Conservation (phyloP, 2,797 vertebrate genomes). For the Dendrocincla fuliginosa region DNA sequence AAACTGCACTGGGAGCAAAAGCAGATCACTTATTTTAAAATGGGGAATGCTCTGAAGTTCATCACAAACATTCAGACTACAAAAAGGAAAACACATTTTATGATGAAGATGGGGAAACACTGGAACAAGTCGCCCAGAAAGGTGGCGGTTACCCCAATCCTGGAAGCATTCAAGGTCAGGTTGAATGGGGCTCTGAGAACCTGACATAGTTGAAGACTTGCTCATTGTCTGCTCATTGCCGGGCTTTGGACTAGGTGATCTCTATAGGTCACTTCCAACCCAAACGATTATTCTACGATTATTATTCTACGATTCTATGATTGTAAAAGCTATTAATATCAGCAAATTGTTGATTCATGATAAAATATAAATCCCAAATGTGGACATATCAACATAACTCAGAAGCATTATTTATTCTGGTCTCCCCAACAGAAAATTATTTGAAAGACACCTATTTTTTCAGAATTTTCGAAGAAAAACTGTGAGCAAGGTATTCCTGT, state of each 20-base stretch:
- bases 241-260: not conserved
- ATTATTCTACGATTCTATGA: not conserved
- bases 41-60: not conserved
- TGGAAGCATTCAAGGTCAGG: not conserved
- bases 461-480: not conserved
- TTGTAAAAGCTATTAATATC: not conserved
- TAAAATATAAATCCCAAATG: not conserved
- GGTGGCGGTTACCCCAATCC: not conserved
- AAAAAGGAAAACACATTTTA: not conserved
- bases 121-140: not conserved
- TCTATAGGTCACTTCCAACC: not conserved
- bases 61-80: not conserved
- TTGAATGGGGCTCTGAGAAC: fast-evolving
- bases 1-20: not conserved
- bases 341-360: not conserved
- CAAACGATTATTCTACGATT: not conserved
- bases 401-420: not conserved
- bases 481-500: not conserved
- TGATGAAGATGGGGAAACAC: not conserved
- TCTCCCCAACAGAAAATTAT: not conserved
- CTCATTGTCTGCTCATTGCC: not conserved
- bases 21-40: not conserved
- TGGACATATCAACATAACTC: not conserved
- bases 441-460: not conserved
- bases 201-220: not conserved